Conservation (phyloP, 2,888 invertebrate genomes). For the Agrotis exclamationis region DNA sequence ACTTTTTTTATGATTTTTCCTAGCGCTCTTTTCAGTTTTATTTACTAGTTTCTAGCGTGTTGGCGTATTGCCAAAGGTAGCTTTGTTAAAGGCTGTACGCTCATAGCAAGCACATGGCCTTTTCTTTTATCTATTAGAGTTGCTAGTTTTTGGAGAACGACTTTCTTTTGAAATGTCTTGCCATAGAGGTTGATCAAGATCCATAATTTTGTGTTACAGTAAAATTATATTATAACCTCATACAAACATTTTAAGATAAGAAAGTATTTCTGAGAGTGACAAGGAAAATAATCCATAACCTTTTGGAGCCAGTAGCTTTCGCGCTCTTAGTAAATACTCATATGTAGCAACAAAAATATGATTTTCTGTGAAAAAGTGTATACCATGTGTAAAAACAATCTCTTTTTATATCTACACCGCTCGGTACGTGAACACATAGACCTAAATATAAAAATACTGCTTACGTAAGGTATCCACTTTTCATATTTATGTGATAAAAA, state of each 20-base stretch:
- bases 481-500: constrained; percentile 69
- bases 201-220: not conserved
- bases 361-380: constrained; percentile 48
- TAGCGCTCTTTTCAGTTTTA: constrained; percentile 25
- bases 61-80: constrained; percentile 39
- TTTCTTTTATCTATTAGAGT: constrained; percentile 18
- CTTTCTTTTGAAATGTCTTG: not conserved
- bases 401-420: constrained; percentile 59
- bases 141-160: constrained; percentile 2
- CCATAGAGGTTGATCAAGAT: not conserved
- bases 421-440: constrained; percentile 54
- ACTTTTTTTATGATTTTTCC: constrained; percentile 36
- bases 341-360: constrained; percentile 43
- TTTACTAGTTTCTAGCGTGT: constrained; percentile 37
- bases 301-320: not conserved
- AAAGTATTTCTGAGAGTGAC: not conserved
- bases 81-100: constrained; percentile 34
- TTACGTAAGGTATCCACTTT: constrained; percentile 62
- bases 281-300: constrained; percentile 4
- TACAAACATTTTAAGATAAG: not conserved
- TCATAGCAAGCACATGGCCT: constrained; percentile 18
- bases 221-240: too few species aligned
- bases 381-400: constrained; percentile 58
- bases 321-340: constrained; percentile 19
- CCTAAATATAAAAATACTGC: constrained; percentile 65